These are phyloP conservation scores for Bolborhynchus lineola DNA, from an alignment of 2,113 vertebrate species.

Conservation along the genomic window DNA sequence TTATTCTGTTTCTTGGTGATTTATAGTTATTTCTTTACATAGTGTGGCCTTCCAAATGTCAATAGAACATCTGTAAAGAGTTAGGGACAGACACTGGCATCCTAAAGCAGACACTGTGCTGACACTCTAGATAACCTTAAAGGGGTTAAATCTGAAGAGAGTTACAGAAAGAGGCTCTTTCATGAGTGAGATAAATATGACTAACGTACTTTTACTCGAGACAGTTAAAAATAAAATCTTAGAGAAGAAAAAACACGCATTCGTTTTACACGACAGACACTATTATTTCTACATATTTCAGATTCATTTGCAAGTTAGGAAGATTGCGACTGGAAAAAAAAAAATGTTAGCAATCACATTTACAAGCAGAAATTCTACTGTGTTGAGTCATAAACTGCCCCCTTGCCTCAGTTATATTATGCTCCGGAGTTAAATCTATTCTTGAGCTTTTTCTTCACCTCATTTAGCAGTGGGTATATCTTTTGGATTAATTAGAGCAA, in stretches of 20 bases:
- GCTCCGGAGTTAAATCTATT: conserved; percentile 48
- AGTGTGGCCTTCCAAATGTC: background rate
- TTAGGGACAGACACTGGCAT: background rate
- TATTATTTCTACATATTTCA: conserved; percentile 56
- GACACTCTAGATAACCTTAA: background rate
- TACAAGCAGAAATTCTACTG: conserved; percentile 48
- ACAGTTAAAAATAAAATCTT: conserved; percentile 61
- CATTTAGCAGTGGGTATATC: conserved; percentile 73
- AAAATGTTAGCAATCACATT: background rate
- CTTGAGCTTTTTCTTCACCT: conserved; percentile 49
- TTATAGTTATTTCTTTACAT: background rate
- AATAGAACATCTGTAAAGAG: background rate
- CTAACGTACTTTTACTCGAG: conserved; percentile 59
- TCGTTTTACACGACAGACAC: conserved; percentile 40
- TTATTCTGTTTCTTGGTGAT: background rate
- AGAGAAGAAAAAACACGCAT: conserved; percentile 43
- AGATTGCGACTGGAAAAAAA: conserved; percentile 54
- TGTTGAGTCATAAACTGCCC: conserved; percentile 61
- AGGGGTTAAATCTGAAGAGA: conserved; percentile 16
- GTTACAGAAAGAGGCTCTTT: conserved; percentile 14
- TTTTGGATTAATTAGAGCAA: conserved; percentile 73
- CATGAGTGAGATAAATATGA: conserved; percentile 43
- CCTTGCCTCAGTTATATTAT: conserved; percentile 54
- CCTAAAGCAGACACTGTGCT: background rate
- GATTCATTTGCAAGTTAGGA: conserved; percentile 54